These are phyloP conservation scores for Lithophane leautieri DNA, from an alignment of 2,888 invertebrate genomes.

Conservation along the genomic window DNA sequence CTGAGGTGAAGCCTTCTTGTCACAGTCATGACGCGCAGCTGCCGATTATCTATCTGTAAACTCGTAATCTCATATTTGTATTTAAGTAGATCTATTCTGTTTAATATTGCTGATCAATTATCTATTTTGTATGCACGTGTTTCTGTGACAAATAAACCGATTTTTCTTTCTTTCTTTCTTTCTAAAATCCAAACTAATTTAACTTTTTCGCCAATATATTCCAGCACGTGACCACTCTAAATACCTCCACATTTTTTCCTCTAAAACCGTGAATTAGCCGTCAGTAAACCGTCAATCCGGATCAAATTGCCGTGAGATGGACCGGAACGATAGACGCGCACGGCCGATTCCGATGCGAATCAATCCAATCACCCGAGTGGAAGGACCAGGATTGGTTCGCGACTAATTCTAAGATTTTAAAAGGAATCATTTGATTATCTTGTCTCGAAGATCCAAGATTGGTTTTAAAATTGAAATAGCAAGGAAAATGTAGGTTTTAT, in stretches of 20 bases:
- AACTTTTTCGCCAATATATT: background rate
- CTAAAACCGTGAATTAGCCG: constrained; percentile 14
- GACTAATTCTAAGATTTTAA: constrained; percentile 38
- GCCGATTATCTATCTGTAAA: too few species aligned
- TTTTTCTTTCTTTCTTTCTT: too few species aligned
- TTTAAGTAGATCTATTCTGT: too few species aligned
- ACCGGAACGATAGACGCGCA: constrained; percentile 32
- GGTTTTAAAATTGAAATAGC: constrained; percentile 3
- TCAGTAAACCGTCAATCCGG: constrained; percentile 44
- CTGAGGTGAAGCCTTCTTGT: too few species aligned
- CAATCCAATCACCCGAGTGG: constrained; percentile 39
- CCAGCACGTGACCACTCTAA: background rate
- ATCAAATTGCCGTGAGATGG: constrained; percentile 47
- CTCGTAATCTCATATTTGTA: too few species aligned
- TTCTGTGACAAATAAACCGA: too few species aligned
- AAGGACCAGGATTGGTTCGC: constrained; percentile 28
- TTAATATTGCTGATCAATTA: too few species aligned
- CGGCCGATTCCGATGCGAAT: constrained; percentile 29
- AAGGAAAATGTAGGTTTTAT: background rate
- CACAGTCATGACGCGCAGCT: too few species aligned
- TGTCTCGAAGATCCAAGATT: constrained; percentile 21
- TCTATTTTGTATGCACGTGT: too few species aligned
- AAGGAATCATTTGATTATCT: constrained; percentile 39
- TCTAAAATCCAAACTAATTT: background rate
- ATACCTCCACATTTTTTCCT: background rate